phyloP scores from a whole-genome alignment of 2,113 vertebrate genomes.

The Zonotrichia leucophrys region DNA sequence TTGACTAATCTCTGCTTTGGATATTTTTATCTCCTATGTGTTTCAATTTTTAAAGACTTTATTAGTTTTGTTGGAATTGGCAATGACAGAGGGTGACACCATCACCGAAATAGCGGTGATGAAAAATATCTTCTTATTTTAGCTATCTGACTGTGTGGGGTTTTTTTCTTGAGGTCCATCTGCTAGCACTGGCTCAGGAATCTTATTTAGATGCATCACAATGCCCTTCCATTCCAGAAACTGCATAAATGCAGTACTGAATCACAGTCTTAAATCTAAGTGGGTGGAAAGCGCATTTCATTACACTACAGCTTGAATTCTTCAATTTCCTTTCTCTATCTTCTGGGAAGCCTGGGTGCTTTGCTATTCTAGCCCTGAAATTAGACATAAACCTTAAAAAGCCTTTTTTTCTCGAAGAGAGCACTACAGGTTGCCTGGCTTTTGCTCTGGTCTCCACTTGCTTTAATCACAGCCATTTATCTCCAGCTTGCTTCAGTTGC shows the following conservation, averaged over 20 bases:
- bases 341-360: neutral
- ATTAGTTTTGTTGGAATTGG: constrained; percentile 11
- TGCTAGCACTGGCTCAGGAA: constrained; percentile 46
- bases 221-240: constrained; percentile 27
- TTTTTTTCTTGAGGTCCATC: constrained; percentile 40
- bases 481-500: neutral
- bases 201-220: constrained; percentile 19
- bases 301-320: constrained; percentile 21
- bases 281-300: constrained; percentile 42
- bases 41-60: neutral
- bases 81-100: constrained; percentile 7
- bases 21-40: constrained; percentile 29
- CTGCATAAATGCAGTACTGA: constrained; percentile 30
- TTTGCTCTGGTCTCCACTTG: neutral
- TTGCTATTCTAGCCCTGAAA: neutral
- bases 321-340: neutral
- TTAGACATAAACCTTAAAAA: constrained; percentile 4
- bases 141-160: neutral
- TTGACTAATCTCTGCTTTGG: neutral
- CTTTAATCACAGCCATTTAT: neutral
- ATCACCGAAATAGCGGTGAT: neutral
- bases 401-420: neutral
- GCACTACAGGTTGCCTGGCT: neutral
- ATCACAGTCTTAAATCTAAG: constrained; percentile 38
- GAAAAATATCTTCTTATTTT: constrained; percentile 43